Percentiles rank a stretch among this genome's conserved stretches.
These are phyloP conservation scores for Danionella dracula DNA, from an alignment of 2,797 vertebrate genomes.

Conservation along the genomic window DNA sequence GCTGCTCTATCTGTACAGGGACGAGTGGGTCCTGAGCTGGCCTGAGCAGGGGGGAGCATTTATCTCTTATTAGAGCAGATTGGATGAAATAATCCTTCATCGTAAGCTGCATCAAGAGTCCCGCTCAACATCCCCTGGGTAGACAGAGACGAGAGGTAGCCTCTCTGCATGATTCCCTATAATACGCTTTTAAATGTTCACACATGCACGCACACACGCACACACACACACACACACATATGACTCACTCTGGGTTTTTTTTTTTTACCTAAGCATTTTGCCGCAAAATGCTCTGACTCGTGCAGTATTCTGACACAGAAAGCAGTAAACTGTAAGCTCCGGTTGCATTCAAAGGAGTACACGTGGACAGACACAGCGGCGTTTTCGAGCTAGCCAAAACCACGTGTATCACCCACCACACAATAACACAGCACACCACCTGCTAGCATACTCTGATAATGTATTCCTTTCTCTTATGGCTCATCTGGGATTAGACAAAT, in stretches of 20 bases:
- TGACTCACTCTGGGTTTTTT: no score
- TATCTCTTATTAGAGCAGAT: constrained; percentile 88
- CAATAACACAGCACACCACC: constrained; percentile 52
- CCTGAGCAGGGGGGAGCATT: constrained; percentile 77
- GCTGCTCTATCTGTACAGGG: constrained; percentile 33
- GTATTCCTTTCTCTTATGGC: constrained; percentile 69
- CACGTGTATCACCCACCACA: constrained; percentile 33
- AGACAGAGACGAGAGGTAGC: constrained; percentile 57
- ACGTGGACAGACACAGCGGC: constrained; percentile 1
- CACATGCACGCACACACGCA: not conserved
- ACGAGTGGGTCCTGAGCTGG: constrained; percentile 68
- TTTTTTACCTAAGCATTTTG: no score
- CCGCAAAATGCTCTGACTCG: no score
- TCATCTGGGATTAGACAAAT: constrained; percentile 78
- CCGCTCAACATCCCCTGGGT: constrained; percentile 68
- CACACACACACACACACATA: not conserved
- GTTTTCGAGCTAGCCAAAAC: constrained; percentile 1
- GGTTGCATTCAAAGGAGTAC: not conserved
- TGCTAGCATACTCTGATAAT: constrained; percentile 68
- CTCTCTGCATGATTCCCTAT: constrained; percentile 60
- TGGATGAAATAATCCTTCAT: constrained; percentile 84
- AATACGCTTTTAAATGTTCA: constrained; percentile 57
- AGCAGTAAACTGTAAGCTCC: no score
- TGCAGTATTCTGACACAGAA: no score
- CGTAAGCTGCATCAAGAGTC: constrained; percentile 79